A percentile compares a stretch with the other conserved stretches of the same genome.
Evolutionary conservation across 2,888 invertebrate species (phyloP).

Genomic region (Sinhomidia bicolor): DNA sequence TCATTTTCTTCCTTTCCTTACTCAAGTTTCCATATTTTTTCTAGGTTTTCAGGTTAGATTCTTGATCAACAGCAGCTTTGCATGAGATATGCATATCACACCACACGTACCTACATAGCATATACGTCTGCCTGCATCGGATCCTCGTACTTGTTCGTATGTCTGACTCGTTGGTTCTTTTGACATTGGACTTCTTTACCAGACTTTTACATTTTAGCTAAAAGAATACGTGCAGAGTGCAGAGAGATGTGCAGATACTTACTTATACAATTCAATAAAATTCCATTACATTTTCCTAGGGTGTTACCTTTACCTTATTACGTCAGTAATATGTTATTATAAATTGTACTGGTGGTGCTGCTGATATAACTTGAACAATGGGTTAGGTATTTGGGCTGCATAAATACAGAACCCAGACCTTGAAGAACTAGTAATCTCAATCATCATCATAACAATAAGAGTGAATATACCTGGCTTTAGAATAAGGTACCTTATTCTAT

Average conservation of each 20-base stretch:
- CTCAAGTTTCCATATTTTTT: too few species aligned
- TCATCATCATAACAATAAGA: constrained; percentile 4
- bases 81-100: too few species aligned
- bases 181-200: background rate
- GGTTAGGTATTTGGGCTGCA: constrained; percentile 58
- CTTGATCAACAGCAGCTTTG: too few species aligned
- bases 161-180: background rate
- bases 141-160: background rate
- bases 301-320: constrained; percentile 17
- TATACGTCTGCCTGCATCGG: too few species aligned
- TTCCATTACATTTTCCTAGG: background rate
- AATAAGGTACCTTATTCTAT: too few species aligned
- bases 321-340: too few species aligned
- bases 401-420: constrained; percentile 54
- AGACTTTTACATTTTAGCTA: background rate
- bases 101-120: background rate
- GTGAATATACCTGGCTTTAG: constrained; percentile 37
- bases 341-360: too few species aligned
- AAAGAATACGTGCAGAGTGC: too few species aligned
- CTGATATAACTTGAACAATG: constrained; percentile 11
- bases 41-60: too few species aligned
- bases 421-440: constrained; percentile 47
- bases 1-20: too few species aligned
- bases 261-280: too few species aligned
- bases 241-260: too few species aligned